Evolutionary conservation across 23 tunicate species (phyloP), one percentile per base, ranked within the genome.

Genomic region (Corella eumyota): DNA sequence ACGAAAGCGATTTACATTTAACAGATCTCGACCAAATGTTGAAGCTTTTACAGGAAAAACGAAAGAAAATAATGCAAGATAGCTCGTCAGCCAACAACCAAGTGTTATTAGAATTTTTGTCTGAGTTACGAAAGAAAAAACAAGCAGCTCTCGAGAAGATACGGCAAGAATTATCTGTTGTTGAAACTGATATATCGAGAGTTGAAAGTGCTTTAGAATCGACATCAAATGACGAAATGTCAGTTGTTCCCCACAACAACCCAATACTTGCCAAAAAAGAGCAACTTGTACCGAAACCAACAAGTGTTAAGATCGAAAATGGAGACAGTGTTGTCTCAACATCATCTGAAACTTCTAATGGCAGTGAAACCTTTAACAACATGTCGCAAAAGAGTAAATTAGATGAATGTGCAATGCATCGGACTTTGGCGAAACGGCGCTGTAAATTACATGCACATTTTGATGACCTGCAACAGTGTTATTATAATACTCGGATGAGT

Each of bases 211-310:
- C 66, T 28, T 36, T 88, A 22, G 77, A 69, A 61, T 52, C 62
- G 40, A 59, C 59, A 6, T 49, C 73, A 4, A 59, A 66, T 5
- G 63, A 49, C 13, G 38, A 47, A 35, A 24, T 68, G 36, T 88
- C 96, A 17, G 96, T 88, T 52, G 96, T 88, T 26, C 96, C 96
- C 2, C 73, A 78, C 46, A 46, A 69, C 24, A 30, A 11, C 44
- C 58, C 50, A 30, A 65, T 56, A 35, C 59, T 17, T 32, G 69
- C 65, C 24, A 88, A 79, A 28, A 88, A 78, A 73, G 88, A 88
- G 38, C 96, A 88, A 38, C 17, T 88, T 60, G 96, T 88, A 15
- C 96, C 96, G 32, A 88, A 88, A 57, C 96, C 96, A 32, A 32
- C 68, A n/a, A 1, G 22, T 76, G 2, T 47, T 66, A 25, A 35